Conservation (phyloP, 2,113 vertebrate species). For the Pedionomus torquatus region DNA sequence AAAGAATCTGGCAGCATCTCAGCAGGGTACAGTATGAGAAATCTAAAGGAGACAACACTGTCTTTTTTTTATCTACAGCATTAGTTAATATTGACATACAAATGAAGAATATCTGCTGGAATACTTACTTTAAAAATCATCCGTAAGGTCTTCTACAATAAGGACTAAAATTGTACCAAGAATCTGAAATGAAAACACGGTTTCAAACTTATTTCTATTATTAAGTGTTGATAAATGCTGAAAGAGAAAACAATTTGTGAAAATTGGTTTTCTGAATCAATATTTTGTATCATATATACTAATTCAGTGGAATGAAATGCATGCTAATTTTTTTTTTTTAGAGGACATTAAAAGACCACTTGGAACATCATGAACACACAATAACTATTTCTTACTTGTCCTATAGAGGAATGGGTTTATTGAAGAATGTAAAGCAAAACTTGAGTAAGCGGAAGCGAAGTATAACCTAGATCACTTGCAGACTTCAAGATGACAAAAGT, state of each 20-base stretch:
- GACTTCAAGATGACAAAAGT: neutral
- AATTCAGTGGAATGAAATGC: neutral
- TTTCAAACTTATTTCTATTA: constrained; percentile 23
- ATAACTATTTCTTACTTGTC: neutral
- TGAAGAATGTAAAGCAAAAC: neutral
- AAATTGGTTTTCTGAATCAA: constrained; percentile 15
- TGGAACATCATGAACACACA: neutral
- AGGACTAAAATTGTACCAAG: neutral
- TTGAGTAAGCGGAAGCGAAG: neutral
- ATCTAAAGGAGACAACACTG: neutral
- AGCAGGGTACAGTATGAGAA: neutral
- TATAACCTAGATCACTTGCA: neutral
- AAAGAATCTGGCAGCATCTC: neutral
- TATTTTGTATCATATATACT: neutral
- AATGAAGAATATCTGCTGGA: neutral
- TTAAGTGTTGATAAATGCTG: constrained; percentile 25
- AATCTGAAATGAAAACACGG: neutral
- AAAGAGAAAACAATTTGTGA: neutral
- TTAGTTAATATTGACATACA: neutral
- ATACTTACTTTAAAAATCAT: neutral
- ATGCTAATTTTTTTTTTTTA: neutral
- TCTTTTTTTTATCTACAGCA: neutral
- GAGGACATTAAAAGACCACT: neutral
- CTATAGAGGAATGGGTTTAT: neutral
- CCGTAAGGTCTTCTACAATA: neutral